phyloP scores from a whole-genome alignment of 2,888 invertebrate species.

The Boloria selene region DNA sequence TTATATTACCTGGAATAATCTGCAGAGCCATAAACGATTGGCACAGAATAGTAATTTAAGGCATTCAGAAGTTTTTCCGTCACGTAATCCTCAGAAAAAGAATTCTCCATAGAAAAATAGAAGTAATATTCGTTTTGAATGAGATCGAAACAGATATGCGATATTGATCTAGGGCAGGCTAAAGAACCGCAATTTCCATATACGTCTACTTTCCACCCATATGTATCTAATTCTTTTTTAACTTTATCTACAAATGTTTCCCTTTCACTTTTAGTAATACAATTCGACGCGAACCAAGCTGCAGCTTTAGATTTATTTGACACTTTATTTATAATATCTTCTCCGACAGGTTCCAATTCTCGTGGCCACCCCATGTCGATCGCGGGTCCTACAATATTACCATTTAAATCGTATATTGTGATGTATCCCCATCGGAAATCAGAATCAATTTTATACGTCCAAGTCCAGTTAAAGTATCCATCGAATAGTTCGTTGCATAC shows the following conservation, averaged over 20 bases:
- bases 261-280: slow-evolving; percentile 37
- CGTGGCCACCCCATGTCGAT: slow-evolving; percentile 43
- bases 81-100: slow-evolving; percentile 49
- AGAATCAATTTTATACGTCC: slow-evolving; percentile 48
- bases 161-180: slow-evolving; percentile 38
- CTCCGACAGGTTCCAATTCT: slow-evolving; percentile 39
- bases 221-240: slow-evolving; percentile 37
- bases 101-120: slow-evolving; percentile 51
- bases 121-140: slow-evolving; percentile 47
- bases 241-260: slow-evolving; percentile 40
- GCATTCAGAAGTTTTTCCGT: slow-evolving; percentile 52
- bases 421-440: slow-evolving; percentile 47
- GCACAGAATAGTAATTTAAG: slow-evolving; percentile 80
- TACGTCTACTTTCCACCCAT: slow-evolving; percentile 42
- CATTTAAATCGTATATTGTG: slow-evolving; percentile 41
- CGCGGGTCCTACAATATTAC: slow-evolving; percentile 43
- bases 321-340: slow-evolving; percentile 41
- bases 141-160: slow-evolving; percentile 38
- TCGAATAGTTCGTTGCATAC: slow-evolving; percentile 49
- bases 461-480: slow-evolving; percentile 49
- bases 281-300: slow-evolving; percentile 52
- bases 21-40: slow-evolving; percentile 83
- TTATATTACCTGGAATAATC: slow-evolving; percentile 70
- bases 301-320: slow-evolving; percentile 46
- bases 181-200: slow-evolving; percentile 47